A percentile compares a stretch with the other conserved stretches of the same genome.
Evolutionary conservation across 1,140 invertebrate genomes (phyloP).

Genomic region (Drosophila funebris): DNA sequence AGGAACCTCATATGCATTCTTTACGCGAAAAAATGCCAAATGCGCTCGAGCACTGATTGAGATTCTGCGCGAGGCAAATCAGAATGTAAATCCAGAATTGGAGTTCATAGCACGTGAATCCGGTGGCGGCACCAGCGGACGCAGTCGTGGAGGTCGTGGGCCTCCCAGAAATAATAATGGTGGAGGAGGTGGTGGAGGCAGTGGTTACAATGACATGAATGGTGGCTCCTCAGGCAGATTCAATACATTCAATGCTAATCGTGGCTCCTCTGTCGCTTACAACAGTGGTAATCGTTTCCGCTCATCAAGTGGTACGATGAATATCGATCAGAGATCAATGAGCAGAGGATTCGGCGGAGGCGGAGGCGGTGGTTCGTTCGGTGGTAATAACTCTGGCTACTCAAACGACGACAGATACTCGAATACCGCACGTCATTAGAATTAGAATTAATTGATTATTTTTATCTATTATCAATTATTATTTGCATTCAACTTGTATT

Average conservation of each 20-base stretch:
- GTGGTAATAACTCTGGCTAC: slow-evolving; percentile 8
- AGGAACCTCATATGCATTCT: slow-evolving; percentile 75
- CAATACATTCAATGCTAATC: slow-evolving; percentile 19
- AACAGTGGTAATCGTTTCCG: slow-evolving; percentile 9
- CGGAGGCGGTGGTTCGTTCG: slow-evolving; percentile 4
- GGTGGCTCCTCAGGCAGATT: slow-evolving; percentile 8
- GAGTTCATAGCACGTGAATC: slow-evolving; percentile 85
- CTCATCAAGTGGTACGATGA: no score
- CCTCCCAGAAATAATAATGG: not conserved
- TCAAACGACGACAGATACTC: slow-evolving; percentile 20
- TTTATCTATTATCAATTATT: not conserved
- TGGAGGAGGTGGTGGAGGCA: slow-evolving; percentile 13
- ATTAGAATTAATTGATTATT: slow-evolving; percentile 2
- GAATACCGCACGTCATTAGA: slow-evolving; percentile 21
- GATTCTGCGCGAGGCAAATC: slow-evolving; percentile 95
- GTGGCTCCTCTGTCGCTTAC: no score
- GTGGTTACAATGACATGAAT: slow-evolving; percentile 3
- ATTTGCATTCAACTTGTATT: not conserved
- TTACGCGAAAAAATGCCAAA: slow-evolving; percentile 70
- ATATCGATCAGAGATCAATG: not conserved
- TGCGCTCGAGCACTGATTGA: slow-evolving; percentile 95
- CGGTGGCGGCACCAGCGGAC: slow-evolving; percentile 43
- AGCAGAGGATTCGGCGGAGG: not conserved
- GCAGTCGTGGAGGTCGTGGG: slow-evolving; percentile 51
- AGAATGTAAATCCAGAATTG: slow-evolving; percentile 85